A percentile compares a stretch with the other conserved stretches of the same genome.
Conservation (phyloP, 2,113 vertebrate species). For the Oxyruncus cristatus region DNA sequence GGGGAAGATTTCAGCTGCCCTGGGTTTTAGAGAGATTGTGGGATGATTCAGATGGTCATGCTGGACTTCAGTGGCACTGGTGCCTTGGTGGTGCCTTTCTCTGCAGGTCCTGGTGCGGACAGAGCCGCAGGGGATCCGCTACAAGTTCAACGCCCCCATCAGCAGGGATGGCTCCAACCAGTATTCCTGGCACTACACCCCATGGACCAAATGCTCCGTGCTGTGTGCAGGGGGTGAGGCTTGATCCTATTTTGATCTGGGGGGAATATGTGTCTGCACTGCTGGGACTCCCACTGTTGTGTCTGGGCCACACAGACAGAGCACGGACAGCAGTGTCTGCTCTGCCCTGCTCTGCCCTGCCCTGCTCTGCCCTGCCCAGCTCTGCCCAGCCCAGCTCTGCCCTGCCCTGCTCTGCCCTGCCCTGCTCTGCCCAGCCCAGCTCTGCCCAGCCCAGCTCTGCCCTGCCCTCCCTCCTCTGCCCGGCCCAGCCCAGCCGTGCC, state of each 20-base stretch:
- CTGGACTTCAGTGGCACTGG: neutral
- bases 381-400: neutral
- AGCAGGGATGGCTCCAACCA: slow-evolving; percentile 76
- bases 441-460: too few relatives aligned
- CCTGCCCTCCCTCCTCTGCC: too few relatives aligned
- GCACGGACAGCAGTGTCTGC: too few relatives aligned
- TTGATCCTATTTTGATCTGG: rapidly evolving
- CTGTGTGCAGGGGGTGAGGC: slow-evolving; percentile 91
- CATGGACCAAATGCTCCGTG: slow-evolving; percentile 91
- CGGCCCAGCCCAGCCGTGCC: rapidly evolving
- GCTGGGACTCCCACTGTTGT: neutral
- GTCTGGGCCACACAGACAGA: neutral
- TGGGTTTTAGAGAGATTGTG: neutral
- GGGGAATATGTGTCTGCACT: neutral
- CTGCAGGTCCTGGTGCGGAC: slow-evolving; percentile 86
- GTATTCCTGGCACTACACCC: slow-evolving; percentile 87
- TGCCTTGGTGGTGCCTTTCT: neutral
- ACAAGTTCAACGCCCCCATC: slow-evolving; percentile 91
- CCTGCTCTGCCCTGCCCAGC: too few relatives aligned
- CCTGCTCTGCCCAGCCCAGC: too few relatives aligned
- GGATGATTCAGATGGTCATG: rapidly evolving
- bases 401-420: neutral
- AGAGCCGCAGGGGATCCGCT: slow-evolving; percentile 86
- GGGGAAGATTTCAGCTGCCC: neutral
- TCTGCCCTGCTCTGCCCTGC: too few relatives aligned